Evolutionary conservation across 2,888 invertebrate genomes (phyloP), one percentile per base, ranked within the genome.

Genomic region (Cactoblastis cactorum): DNA sequence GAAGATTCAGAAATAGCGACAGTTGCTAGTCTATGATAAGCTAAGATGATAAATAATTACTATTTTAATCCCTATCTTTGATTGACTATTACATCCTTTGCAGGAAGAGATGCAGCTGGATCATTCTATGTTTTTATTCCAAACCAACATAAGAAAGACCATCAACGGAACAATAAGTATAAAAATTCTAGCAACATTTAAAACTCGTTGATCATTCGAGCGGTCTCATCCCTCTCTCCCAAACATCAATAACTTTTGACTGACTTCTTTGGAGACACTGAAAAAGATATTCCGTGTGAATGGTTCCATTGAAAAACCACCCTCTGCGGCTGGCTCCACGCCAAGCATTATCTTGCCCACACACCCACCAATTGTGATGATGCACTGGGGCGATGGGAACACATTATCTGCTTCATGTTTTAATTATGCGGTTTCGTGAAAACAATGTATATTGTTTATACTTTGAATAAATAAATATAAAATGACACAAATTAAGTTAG

Each of bases 281-380:
- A 41, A 24, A 41, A 19, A 41, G 22, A 41, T 41, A 41, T 41
- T 41, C 41, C 41, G 8, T 41, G 1, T 41, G 22, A 41, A 24
- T 41, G 41, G 22, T 19, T 41, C 24, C 41, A 41, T 41, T 41
- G 22, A 41, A 41, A 41, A 28, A 9, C 19, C 12, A 19, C 22
- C 12, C 18, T n/a, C n/a, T 24, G 17, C 9, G 37, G 41, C 3
- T 41, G 41, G 41, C 41, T 1, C 14, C 2, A 11, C 41, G 41
- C 41, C 41, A 41, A 19, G 17, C 22, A 11, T 41, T 41, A 22
- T 14, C 41, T 41, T 41, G 41, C 11, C 24, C 37, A 19, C n/a
- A 19, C 38, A 8, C 19, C 19, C 41, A 22, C 22, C 41, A 14
- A 12, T 24, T 41, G 41, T 41, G 11, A 41, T 41, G 24, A 41